Percentiles rank a stretch among this genome's conserved stretches.
phyloP scores from a whole-genome alignment of 64 coral and sea anemone species.

The Montipora capricornis region DNA sequence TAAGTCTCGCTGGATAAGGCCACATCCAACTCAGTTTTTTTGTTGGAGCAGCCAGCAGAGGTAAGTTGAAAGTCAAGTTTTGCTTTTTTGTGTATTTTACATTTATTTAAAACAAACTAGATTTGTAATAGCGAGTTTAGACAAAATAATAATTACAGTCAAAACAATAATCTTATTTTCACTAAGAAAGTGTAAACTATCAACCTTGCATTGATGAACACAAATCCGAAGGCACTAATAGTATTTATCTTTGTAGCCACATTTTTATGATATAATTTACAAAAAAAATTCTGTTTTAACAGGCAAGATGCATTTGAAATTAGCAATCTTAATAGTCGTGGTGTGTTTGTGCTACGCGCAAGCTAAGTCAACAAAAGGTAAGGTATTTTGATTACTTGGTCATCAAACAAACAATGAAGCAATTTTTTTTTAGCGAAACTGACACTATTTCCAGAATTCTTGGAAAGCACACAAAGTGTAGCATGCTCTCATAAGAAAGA shows the following conservation, averaged over 20 bases:
- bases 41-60: neutral
- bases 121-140: neutral
- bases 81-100: neutral
- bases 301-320: constrained; percentile 36
- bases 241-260: too few species aligned
- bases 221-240: neutral
- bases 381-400: neutral
- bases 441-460: neutral
- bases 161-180: neutral
- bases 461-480: too few species aligned
- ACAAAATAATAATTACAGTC: neutral
- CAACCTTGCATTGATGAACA: neutral
- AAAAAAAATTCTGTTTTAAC: neutral
- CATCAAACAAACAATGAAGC: neutral
- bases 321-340: neutral
- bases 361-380: constrained; percentile 43
- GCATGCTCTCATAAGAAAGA: too few species aligned
- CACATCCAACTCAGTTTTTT: constrained; percentile 1
- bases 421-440: neutral
- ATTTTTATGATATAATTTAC: too few species aligned
- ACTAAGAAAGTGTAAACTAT: neutral
- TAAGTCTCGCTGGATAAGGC: neutral
- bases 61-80: neutral
- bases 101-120: neutral
- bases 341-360: constrained; percentile 26